Evolutionary conservation across 1,140 invertebrate genomes (phyloP).

Genomic region (Drosophila saltans): DNA sequence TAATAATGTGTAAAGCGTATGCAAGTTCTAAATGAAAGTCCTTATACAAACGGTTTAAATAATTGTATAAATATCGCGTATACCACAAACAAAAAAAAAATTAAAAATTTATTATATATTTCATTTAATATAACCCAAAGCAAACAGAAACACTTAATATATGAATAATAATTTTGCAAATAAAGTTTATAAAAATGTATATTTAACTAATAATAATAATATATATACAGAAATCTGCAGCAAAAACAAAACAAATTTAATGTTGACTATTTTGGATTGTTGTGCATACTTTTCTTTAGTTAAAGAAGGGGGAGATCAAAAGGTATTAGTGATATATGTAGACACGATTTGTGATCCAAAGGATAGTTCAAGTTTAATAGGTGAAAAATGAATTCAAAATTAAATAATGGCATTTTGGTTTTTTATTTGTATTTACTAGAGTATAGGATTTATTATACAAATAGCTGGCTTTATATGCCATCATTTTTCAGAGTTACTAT

Average conservation of each 20-base stretch:
- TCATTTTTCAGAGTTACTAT: not conserved
- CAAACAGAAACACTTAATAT: conserved; percentile 25
- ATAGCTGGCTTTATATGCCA: too few relatives aligned
- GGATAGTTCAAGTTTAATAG: too few relatives aligned
- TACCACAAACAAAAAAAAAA: conserved; percentile 24
- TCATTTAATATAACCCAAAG: conserved; percentile 7
- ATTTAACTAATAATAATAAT: conserved; percentile 30
- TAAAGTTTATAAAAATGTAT: conserved; percentile 70
- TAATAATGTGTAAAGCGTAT: conserved; percentile 39
- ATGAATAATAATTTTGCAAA: conserved; percentile 67
- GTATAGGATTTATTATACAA: too few relatives aligned
- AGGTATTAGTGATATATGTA: not conserved
- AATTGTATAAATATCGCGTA: conserved; percentile 36
- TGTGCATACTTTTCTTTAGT: conserved; percentile 45
- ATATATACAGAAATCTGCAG: conserved; percentile 45
- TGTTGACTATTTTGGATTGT: conserved; percentile 27
- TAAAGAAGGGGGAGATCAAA: not conserved
- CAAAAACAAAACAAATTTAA: conserved; percentile 24
- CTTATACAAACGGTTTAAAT: conserved; percentile 23
- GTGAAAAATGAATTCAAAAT: too few relatives aligned
- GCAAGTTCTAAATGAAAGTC: conserved; percentile 31
- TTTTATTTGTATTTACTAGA: too few relatives aligned
- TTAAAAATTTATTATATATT: not conserved
- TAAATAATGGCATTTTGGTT: too few relatives aligned
- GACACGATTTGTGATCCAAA: too few relatives aligned